phyloP scores from a whole-genome alignment of 2,888 invertebrate species.

The Lepidochrysops patricia region DNA sequence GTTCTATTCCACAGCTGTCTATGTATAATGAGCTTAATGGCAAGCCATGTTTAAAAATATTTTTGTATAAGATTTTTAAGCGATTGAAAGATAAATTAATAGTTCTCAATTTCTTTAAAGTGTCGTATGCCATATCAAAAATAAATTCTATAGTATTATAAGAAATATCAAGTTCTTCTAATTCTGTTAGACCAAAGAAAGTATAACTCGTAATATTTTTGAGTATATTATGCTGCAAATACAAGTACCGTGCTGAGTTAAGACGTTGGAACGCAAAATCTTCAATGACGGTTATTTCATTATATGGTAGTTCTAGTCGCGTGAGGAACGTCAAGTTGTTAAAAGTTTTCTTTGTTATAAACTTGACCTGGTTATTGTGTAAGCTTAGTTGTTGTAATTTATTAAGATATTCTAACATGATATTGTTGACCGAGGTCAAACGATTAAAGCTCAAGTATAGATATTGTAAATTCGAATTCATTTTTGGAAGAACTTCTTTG shows the following conservation, averaged over 20 bases:
- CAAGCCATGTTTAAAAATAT: conserved; percentile 84
- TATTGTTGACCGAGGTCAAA: conserved; percentile 81
- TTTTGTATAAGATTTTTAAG: conserved; percentile 80
- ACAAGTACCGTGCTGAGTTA: conserved; percentile 83
- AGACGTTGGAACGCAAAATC: conserved; percentile 86
- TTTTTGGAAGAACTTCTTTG: conserved; percentile 84
- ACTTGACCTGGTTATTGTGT: conserved; percentile 83
- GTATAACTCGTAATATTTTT: conserved; percentile 80
- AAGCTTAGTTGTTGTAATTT: conserved; percentile 88
- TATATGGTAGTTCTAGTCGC: conserved; percentile 84
- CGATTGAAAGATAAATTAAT: conserved; percentile 87
- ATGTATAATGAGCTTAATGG: conserved; percentile 83
- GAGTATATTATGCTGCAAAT: conserved; percentile 84
- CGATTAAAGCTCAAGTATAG: conserved; percentile 87
- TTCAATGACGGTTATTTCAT: conserved; percentile 85
- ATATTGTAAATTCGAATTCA: conserved; percentile 80
- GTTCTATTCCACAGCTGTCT: conserved; percentile 82
- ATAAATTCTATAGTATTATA: conserved; percentile 81
- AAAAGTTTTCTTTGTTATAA: conserved; percentile 82
- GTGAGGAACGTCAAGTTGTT: conserved; percentile 83
- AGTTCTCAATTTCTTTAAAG: conserved; percentile 83
- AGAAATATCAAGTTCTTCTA: conserved; percentile 86
- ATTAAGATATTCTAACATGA: conserved; percentile 84
- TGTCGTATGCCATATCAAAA: conserved; percentile 83
- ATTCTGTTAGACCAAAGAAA: conserved; percentile 82